A percentile compares a stretch with the other conserved stretches of the same genome.
These are phyloP conservation scores for Sapayoa aenigma DNA, from an alignment of 2,113 vertebrate genomes.

Conservation along the genomic window DNA sequence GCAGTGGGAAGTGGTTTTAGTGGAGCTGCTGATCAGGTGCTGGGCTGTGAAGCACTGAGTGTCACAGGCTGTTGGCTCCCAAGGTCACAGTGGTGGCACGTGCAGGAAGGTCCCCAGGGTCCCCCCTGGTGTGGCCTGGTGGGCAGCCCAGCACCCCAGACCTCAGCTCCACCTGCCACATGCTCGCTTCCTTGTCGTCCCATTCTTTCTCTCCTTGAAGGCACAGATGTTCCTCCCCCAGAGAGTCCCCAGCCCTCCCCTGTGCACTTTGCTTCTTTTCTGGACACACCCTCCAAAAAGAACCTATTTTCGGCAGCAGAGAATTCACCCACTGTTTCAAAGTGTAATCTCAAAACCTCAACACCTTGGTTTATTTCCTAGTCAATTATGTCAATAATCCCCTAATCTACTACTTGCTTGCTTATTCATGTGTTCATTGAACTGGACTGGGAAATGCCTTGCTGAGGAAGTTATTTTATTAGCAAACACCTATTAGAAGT, in stretches of 20 bases:
- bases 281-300: not conserved
- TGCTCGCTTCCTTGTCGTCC: not conserved
- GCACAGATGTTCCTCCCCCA: not conserved
- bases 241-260: not conserved
- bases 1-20: not conserved
- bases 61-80: not conserved
- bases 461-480: not conserved
- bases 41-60: not conserved
- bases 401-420: not conserved
- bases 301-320: not conserved
- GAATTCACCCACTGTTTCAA: not conserved
- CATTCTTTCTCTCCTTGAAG: not conserved
- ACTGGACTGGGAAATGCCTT: not conserved
- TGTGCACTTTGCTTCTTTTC: not conserved
- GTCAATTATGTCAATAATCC: not conserved
- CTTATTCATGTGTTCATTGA: not conserved
- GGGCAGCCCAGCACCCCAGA: not conserved
- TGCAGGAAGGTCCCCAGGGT: not conserved
- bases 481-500: not conserved
- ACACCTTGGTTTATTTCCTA: not conserved
- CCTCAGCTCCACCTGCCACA: not conserved
- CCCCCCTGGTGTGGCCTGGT: not conserved
- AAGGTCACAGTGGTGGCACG: not conserved
- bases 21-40: not conserved
- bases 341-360: not conserved